Percentiles rank a stretch among this genome's conserved stretches.
phyloP scores from a whole-genome alignment of 1,140 invertebrate species.

The Antheraea mylitta region DNA sequence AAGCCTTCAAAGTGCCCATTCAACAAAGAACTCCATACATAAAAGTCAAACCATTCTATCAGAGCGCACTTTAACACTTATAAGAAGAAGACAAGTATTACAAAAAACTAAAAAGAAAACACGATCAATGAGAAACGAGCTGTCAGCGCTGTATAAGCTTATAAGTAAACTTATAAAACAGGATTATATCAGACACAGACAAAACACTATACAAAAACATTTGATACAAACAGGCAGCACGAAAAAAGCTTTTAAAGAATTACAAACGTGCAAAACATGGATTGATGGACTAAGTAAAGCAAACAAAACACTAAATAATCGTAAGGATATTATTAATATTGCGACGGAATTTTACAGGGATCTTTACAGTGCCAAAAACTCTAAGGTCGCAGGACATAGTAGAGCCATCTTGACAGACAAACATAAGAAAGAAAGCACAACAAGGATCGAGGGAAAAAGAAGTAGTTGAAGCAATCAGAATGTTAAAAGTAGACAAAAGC shows the following conservation, averaged over 20 bases:
- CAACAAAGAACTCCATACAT: not conserved
- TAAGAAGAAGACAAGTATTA: not conserved
- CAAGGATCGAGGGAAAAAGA: not conserved
- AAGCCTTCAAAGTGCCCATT: not conserved
- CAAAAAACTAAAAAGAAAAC: constrained; percentile 9
- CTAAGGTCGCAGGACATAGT: not conserved
- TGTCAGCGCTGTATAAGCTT: constrained; percentile 3
- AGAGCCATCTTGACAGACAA: not conserved
- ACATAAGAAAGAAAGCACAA: not conserved
- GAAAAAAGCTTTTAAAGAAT: constrained; percentile 3
- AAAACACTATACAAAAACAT: not conserved
- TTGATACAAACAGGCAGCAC: not conserved
- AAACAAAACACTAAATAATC: not conserved
- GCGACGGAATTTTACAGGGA: not conserved
- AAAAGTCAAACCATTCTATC: not conserved
- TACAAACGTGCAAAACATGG: constrained; percentile 8
- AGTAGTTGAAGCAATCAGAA: constrained; percentile 1
- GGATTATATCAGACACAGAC: constrained; percentile 8
- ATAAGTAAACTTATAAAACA: constrained; percentile 1
- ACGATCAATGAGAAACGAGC: constrained; percentile 3
- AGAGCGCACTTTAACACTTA: not conserved
- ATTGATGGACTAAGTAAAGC: not conserved
- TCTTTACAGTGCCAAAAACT: not conserved
- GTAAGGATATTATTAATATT: constrained; percentile 3
- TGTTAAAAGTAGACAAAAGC: constrained; percentile 3